Evolutionary conservation across 2,888 invertebrate species (phyloP).

Genomic region (Pinctada fucata): DNA sequence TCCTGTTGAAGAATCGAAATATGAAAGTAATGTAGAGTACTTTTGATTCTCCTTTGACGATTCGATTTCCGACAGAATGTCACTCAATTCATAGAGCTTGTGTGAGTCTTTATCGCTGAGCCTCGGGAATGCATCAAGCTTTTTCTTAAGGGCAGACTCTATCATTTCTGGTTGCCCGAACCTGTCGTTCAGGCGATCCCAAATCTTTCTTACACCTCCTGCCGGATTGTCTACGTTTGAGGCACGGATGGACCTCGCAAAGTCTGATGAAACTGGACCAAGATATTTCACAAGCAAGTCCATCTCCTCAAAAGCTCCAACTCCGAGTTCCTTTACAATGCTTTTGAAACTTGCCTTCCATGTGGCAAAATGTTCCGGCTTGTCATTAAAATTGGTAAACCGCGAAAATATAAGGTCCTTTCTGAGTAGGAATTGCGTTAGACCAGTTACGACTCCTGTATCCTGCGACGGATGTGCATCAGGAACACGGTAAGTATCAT

Average conservation of each 20-base stretch:
- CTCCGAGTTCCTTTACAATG: too few relatives aligned
- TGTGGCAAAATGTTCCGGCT: too few relatives aligned
- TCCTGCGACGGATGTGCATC: background rate
- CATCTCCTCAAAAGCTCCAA: too few relatives aligned
- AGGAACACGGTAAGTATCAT: too few relatives aligned
- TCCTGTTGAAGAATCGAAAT: slow-evolving; percentile 39
- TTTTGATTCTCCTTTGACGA: slow-evolving; percentile 27
- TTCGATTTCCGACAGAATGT: slow-evolving; percentile 37
- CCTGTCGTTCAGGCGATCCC: slow-evolving; percentile 38
- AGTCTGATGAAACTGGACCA: too few relatives aligned
- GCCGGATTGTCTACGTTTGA: slow-evolving; percentile 15
- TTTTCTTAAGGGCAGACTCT: slow-evolving; percentile 28
- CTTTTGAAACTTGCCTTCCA: too few relatives aligned
- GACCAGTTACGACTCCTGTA: background rate
- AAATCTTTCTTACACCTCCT: slow-evolving; percentile 27
- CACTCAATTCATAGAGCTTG: slow-evolving; percentile 38
- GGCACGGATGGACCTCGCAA: too few relatives aligned
- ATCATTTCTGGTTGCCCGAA: slow-evolving; percentile 34
- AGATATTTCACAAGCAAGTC: too few relatives aligned
- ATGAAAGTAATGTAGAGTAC: slow-evolving; percentile 22
- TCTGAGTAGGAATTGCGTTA: too few relatives aligned
- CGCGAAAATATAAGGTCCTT: too few relatives aligned
- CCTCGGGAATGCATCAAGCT: slow-evolving; percentile 34
- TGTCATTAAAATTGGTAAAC: too few relatives aligned
- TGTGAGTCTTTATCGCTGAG: slow-evolving; percentile 29